These are phyloP conservation scores for Hyposoter dolosus DNA, from an alignment of 2,888 invertebrate genomes.

Conservation along the genomic window DNA sequence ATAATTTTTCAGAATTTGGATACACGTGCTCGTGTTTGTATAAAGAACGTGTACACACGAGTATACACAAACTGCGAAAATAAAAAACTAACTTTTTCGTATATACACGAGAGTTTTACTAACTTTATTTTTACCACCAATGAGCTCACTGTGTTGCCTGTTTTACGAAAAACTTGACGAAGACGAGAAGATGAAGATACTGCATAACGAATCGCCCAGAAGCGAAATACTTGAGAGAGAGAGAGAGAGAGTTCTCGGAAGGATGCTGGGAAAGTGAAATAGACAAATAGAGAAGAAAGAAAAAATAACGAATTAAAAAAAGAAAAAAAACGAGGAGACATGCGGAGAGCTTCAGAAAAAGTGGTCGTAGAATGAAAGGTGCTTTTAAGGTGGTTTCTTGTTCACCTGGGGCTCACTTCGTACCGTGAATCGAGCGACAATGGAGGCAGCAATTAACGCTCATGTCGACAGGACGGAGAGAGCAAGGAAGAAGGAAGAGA, in stretches of 20 bases:
- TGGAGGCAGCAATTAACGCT: constrained; percentile 70
- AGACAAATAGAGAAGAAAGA: constrained; percentile 5
- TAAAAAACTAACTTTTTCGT: not conserved
- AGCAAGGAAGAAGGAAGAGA: constrained; percentile 16
- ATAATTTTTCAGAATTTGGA: not conserved
- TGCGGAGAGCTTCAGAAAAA: constrained; percentile 28
- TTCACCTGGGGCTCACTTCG: constrained; percentile 72
- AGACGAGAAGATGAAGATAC: not conserved
- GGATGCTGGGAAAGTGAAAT: not conserved
- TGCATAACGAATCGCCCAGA: constrained; percentile 26
- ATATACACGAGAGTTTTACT: constrained; percentile 1
- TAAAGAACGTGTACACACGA: not conserved
- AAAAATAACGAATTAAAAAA: not conserved
- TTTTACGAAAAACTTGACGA: not conserved
- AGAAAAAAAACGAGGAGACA: constrained; percentile 19
- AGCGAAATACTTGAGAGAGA: constrained; percentile 41
- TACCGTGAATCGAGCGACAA: constrained; percentile 68
- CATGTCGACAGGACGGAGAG: constrained; percentile 45
- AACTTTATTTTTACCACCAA: not conserved
- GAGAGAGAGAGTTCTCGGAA: constrained; percentile 24
- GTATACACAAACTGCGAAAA: not conserved
- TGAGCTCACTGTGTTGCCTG: not conserved
- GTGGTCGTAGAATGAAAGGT: constrained; percentile 51
- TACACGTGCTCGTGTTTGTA: not conserved
- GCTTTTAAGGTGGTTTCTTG: constrained; percentile 71